phyloP scores from a whole-genome alignment of 2,797 vertebrate species.

The Enteromius paludinosus region DNA sequence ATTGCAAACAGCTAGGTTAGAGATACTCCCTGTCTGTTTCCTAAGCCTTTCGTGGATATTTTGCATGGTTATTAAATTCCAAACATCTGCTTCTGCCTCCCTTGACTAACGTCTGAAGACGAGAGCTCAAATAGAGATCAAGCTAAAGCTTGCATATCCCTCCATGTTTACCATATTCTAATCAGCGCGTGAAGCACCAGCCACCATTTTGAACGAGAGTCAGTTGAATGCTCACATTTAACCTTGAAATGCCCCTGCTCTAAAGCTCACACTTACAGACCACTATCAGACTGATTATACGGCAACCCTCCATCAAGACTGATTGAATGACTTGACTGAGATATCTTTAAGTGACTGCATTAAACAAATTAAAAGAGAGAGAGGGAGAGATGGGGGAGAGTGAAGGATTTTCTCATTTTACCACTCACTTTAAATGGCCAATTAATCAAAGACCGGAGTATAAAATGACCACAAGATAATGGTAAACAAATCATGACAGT shows the following conservation, averaged over 20 bases:
- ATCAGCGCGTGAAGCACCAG: slow-evolving; percentile 44
- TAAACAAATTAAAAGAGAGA: slow-evolving; percentile 44
- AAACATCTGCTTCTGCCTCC: slow-evolving; percentile 74
- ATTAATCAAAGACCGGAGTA: slow-evolving; percentile 30
- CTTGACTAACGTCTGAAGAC: slow-evolving; percentile 72
- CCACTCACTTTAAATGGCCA: slow-evolving; percentile 32
- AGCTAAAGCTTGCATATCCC: slow-evolving; percentile 66
- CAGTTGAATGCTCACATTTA: slow-evolving; percentile 18
- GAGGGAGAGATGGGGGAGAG: neutral
- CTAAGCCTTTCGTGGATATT: slow-evolving; percentile 63
- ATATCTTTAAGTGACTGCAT: slow-evolving; percentile 48
- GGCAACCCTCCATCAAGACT: slow-evolving; percentile 35
- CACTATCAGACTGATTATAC: slow-evolving; percentile 42
- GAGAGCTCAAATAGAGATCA: slow-evolving; percentile 76
- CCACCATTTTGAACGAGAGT: slow-evolving; percentile 68
- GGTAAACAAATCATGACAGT: slow-evolving; percentile 30
- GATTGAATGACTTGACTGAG: slow-evolving; percentile 42
- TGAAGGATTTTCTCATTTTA: slow-evolving; percentile 32
- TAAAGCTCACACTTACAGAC: slow-evolving; percentile 31
- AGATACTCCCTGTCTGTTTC: slow-evolving; percentile 60
- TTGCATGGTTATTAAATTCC: slow-evolving; percentile 74
- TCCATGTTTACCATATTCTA: slow-evolving; percentile 63
- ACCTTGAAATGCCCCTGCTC: slow-evolving; percentile 38
- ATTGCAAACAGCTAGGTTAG: slow-evolving; percentile 51
- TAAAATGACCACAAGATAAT: slow-evolving; percentile 36